These are phyloP conservation scores for Tenualosa thibaudeaui DNA, from an alignment of 2,797 vertebrate genomes.

Conservation along the genomic window DNA sequence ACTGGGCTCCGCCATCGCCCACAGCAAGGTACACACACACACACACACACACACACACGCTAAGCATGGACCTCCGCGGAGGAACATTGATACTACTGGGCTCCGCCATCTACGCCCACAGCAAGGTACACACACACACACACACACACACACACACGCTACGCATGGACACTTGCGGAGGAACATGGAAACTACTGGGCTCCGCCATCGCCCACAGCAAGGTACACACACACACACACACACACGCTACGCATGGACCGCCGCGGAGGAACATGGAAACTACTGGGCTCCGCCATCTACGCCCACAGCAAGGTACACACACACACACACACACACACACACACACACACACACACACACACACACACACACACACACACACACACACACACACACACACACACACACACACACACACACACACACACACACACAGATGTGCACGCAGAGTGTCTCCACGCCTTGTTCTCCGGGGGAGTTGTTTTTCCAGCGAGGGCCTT, in stretches of 20 bases:
- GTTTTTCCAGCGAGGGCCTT: no score
- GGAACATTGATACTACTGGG: slow-evolving; percentile 95
- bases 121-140: slow-evolving; percentile 77
- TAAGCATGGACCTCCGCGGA: slow-evolving; percentile 95
- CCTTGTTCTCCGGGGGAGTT: no score
- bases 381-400: slow-evolving; percentile 29
- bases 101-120: slow-evolving; percentile 71
- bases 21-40: slow-evolving; percentile 84
- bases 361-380: slow-evolving; percentile 21
- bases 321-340: slow-evolving; percentile 17
- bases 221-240: slow-evolving; percentile 65
- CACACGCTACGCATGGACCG: slow-evolving; percentile 98
- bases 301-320: slow-evolving; percentile 88
- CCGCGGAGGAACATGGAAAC: slow-evolving; percentile 95
- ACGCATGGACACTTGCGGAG: slow-evolving; percentile 93
- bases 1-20: slow-evolving; percentile 69
- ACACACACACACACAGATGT: slow-evolving; percentile 20
- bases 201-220: slow-evolving; percentile 82
- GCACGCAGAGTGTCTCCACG: not conserved
- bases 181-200: slow-evolving; percentile 93
- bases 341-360: slow-evolving; percentile 13
- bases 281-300: slow-evolving; percentile 66
- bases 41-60: slow-evolving; percentile 77
- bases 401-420: slow-evolving; percentile 18
- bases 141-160: no score